These are phyloP conservation scores for Zeugodacus cucurbitae DNA, from an alignment of 1,140 invertebrate genomes.

Conservation along the genomic window DNA sequence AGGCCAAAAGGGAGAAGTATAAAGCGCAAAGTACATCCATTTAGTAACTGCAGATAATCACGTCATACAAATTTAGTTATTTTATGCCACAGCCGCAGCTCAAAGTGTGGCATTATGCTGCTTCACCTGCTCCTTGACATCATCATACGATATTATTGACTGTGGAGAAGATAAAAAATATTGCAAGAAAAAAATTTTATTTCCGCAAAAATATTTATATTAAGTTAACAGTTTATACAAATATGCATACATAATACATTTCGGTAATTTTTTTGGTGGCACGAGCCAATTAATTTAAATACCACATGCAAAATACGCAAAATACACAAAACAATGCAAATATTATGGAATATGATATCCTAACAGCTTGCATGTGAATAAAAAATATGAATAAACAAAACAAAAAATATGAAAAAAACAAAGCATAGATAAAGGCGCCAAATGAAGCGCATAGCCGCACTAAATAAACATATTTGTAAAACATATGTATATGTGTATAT, in stretches of 20 bases:
- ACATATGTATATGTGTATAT: neutral
- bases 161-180: neutral
- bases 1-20: neutral
- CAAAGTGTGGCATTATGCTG: slow-evolving; percentile 46
- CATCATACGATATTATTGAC: slow-evolving; percentile 52
- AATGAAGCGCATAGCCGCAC: neutral
- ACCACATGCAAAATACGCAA: neutral
- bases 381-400: neutral
- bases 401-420: neutral
- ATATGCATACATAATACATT: neutral
- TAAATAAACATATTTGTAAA: neutral
- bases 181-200: neutral
- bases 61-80: no score
- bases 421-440: neutral
- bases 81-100: neutral
- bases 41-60: no score
- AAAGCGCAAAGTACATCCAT: no score
- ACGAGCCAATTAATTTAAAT: neutral
- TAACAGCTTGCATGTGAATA: neutral
- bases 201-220: neutral
- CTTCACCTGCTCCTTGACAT: slow-evolving; percentile 51
- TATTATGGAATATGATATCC: neutral
- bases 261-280: neutral
- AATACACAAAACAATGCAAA: neutral
- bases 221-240: neutral